Evolutionary conservation across 2,888 invertebrate species (phyloP).

Genomic region (Caenorhabditis sp.): DNA sequence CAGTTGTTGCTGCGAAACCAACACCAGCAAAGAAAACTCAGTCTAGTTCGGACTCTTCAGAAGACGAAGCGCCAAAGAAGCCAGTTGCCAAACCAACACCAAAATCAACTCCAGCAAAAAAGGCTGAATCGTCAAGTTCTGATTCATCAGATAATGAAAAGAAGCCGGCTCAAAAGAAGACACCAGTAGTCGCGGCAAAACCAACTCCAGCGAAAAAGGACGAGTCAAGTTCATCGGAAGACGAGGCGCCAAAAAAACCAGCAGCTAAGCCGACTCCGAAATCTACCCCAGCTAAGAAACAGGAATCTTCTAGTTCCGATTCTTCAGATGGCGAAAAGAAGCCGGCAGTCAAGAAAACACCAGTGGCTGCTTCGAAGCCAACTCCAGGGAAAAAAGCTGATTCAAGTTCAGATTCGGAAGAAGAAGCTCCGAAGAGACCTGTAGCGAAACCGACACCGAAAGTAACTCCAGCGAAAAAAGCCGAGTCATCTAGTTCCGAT

Average conservation of each 20-base stretch:
- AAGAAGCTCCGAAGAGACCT: slow-evolving; percentile 11
- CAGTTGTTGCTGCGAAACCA: slow-evolving; percentile 4
- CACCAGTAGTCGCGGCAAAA: slow-evolving; percentile 12
- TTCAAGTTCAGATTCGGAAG: slow-evolving; percentile 7
- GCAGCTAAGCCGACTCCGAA: slow-evolving; percentile 14
- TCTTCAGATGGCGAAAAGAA: slow-evolving; percentile 36
- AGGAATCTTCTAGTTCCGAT: slow-evolving; percentile 27
- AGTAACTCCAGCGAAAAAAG: slow-evolving; percentile 28
- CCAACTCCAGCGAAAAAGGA: slow-evolving; percentile 6
- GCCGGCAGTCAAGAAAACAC: slow-evolving; percentile 5
- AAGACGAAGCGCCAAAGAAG: slow-evolving; percentile 31
- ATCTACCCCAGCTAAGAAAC: slow-evolving; percentile 34
- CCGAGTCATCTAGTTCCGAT: slow-evolving; percentile 38
- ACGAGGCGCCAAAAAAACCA: slow-evolving; percentile 17
- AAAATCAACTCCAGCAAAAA: slow-evolving; percentile 14
- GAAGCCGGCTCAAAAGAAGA: slow-evolving; percentile 11
- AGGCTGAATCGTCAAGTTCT: slow-evolving; percentile 14
- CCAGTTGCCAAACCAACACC: slow-evolving; percentile 6
- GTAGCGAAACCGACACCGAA: slow-evolving; percentile 19
- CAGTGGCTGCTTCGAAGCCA: slow-evolving; percentile 5
- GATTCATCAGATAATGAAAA: slow-evolving; percentile 7
- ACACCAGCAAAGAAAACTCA: slow-evolving; percentile 34
- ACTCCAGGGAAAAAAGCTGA: slow-evolving; percentile 32
- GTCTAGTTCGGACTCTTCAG: slow-evolving; percentile 31
- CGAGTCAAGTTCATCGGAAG: not conserved